These are phyloP conservation scores for Pyralis farinalis DNA, from an alignment of 2,888 invertebrate genomes.

Conservation along the genomic window DNA sequence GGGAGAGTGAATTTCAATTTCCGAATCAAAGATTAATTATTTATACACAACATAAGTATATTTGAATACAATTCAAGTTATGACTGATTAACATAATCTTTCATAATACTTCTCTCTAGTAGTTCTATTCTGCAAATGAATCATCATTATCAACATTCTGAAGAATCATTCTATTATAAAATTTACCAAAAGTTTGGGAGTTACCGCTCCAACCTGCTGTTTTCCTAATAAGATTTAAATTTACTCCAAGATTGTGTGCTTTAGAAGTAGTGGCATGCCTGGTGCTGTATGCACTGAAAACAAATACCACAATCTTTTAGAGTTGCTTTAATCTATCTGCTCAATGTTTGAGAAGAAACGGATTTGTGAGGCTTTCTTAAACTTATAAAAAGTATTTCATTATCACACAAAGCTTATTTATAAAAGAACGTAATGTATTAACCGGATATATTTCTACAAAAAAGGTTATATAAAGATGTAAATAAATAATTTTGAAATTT, in stretches of 20 bases:
- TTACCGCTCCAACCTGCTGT: slow-evolving; percentile 10
- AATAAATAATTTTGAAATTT: too few relatives aligned
- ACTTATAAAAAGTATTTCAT: slow-evolving; percentile 1
- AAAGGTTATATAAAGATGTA: too few relatives aligned
- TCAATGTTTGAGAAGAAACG: slow-evolving; percentile 4
- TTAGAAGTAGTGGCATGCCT: slow-evolving; percentile 12
- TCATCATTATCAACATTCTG: not conserved
- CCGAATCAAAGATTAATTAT: too few relatives aligned
- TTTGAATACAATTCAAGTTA: too few relatives aligned
- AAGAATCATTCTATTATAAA: slow-evolving; percentile 6
- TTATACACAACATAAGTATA: too few relatives aligned
- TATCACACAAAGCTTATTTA: not conserved
- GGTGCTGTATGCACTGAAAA: slow-evolving; percentile 12
- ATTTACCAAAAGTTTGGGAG: slow-evolving; percentile 7
- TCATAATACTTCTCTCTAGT: too few relatives aligned
- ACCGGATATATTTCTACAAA: slow-evolving; percentile 10
- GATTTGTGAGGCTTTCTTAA: not conserved
- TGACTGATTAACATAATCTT: too few relatives aligned
- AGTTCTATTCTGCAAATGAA: too few relatives aligned
- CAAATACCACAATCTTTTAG: slow-evolving; percentile 10
- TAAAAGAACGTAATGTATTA: slow-evolving; percentile 1
- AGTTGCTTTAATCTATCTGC: slow-evolving; percentile 10
- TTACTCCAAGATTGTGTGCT: slow-evolving; percentile 6
- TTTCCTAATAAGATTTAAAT: slow-evolving; percentile 10
- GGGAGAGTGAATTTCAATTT: too few relatives aligned